Evolutionary conservation across 2,797 vertebrate species (phyloP).

Genomic region (Petrocephalus schoutedeni): DNA sequence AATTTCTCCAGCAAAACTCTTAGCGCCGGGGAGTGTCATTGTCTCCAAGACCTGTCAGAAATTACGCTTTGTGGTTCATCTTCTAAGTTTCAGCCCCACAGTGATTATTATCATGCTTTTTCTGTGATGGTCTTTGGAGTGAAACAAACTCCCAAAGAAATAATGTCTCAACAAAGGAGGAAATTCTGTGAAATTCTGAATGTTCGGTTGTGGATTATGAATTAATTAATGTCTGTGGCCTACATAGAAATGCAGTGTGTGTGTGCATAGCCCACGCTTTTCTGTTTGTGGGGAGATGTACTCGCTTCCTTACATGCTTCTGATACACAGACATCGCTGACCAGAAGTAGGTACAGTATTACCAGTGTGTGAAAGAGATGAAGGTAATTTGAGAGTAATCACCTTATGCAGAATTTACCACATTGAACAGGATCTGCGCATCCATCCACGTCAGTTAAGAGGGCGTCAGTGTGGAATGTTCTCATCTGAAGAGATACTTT

Average conservation of each 20-base stretch:
- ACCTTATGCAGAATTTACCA: slow-evolving; percentile 31
- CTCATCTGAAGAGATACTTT: slow-evolving; percentile 10
- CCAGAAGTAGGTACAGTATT: slow-evolving; percentile 16
- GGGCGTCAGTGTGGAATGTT: not conserved
- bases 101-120: not conserved
- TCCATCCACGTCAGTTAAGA: not conserved
- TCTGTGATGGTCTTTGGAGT: not conserved
- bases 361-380: slow-evolving; percentile 22
- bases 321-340: not conserved
- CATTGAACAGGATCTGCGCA: slow-evolving; percentile 25
- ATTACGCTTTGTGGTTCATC: not conserved
- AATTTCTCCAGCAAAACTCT: slow-evolving; percentile 60
- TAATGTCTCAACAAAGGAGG: not conserved
- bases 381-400: slow-evolving; percentile 31
- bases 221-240: not conserved
- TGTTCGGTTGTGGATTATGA: not conserved
- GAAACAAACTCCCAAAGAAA: not conserved
- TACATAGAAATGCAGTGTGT: not conserved
- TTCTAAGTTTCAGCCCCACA: not conserved
- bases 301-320: not conserved
- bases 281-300: not conserved
- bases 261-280: not conserved
- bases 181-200: not conserved
- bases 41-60: slow-evolving; percentile 52
- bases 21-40: slow-evolving; percentile 44